Base-by-base conservation (phyloP, 2,888 invertebrate genomes). In the Anorthoa munda region DNA sequence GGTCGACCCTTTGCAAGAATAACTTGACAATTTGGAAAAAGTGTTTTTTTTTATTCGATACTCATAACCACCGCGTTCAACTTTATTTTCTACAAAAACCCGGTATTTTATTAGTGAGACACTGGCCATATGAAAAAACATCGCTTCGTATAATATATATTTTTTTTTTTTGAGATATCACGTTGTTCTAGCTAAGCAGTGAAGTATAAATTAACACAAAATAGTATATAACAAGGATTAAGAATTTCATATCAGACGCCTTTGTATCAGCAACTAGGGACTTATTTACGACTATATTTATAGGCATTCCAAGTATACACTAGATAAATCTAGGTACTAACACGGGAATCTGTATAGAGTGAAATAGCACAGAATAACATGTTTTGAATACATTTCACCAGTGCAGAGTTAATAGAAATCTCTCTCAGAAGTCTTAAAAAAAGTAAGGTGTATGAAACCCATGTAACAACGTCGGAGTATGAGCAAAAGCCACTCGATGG, bases 401-500 rank as follows among this genome's bases (percentile, higher is more conserved):
- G 17, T 39, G 18, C 1, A 31, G 18, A 60, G 11, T 48, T 21
- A 18, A 4, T 46, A 55, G 0, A 59, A 13, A 17, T 51, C 17
- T 46, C 9, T 46, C 5, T 23, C 17, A 15, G 3, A 56, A 48
- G 9, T 26, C 53, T 61, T 71, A 77, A 64, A 73, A 79, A 9
- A 79, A 72, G 13, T 70, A 65, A 0, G 86, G 83, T 13, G 80
- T 53, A 60, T 77, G 83, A 13, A 69, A 76, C 2, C 75, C 79
- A 12, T 75, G 72, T 0, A 79, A 11, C 12, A 87, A 46, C 0
- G 81, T 59, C 0, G 76, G 75, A 0, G 66, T 23, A n/a, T 82
- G 77, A 4, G 87, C 64, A 50, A 93, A 75, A 0, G 93, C 90
- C 0, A 90, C 90, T 60, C 90, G 91, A 86, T 91, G 92, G 85